These are phyloP conservation scores for Zalophus californianus DNA, from an alignment of 2,797 vertebrate genomes.

Conservation along the genomic window DNA sequence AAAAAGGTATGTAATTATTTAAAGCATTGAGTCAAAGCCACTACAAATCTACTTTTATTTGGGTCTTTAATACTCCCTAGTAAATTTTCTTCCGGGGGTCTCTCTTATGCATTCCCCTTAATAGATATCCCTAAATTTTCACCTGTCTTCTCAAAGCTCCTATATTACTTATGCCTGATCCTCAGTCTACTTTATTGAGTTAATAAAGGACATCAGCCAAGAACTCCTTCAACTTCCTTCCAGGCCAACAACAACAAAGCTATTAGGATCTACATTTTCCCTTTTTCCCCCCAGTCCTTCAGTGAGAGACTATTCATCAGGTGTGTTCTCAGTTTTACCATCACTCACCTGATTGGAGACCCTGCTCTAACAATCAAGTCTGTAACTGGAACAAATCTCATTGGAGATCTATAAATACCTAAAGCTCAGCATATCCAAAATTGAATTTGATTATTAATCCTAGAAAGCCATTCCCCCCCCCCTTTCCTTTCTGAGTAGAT, in stretches of 20 bases:
- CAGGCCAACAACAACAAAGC: neutral
- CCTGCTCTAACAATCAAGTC: neutral
- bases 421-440: neutral
- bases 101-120: constrained; percentile 47
- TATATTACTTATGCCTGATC: neutral
- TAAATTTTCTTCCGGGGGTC: neutral
- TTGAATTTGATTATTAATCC: neutral
- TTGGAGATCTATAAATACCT: neutral
- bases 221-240: neutral
- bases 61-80: neutral
- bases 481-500: neutral
- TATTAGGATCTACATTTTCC: neutral
- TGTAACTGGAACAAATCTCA: neutral
- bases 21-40: constrained; percentile 61
- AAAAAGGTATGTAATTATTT: neutral
- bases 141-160: neutral
- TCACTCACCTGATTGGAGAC: neutral
- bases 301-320: neutral
- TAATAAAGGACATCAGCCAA: neutral
- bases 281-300: neutral
- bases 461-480: neutral
- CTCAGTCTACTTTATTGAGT: neutral
- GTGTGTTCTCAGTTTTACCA: neutral
- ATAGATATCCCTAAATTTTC: neutral
- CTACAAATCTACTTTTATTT: constrained; percentile 53